Percentiles rank a stretch among this genome's conserved stretches.
Evolutionary conservation across 2,113 vertebrate species (phyloP).

Genomic region (Grallaria varia): DNA sequence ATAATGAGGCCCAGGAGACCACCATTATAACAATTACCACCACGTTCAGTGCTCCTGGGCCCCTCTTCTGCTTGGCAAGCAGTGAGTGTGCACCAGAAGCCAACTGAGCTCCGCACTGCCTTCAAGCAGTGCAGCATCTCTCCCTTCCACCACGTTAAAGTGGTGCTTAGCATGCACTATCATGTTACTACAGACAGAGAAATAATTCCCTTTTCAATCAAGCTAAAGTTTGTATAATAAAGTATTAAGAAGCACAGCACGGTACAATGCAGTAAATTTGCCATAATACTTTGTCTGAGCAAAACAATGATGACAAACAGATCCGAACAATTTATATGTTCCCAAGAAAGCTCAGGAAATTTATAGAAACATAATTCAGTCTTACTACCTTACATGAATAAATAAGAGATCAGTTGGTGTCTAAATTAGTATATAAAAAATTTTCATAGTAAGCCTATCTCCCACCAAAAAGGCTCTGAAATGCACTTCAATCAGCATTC

Average conservation of each 20-base stretch:
- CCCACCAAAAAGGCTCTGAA: background rate
- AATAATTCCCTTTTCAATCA: background rate
- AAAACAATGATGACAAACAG: slow-evolving; percentile 18
- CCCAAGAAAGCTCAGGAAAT: background rate
- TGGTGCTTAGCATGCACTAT: background rate
- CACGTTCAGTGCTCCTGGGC: background rate
- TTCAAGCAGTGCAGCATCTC: background rate
- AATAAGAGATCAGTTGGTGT: slow-evolving; percentile 5
- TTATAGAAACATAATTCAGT: slow-evolving; percentile 11
- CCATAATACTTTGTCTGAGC: background rate
- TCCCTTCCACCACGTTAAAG: background rate
- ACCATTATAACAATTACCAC: background rate
- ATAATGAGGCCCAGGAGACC: background rate
- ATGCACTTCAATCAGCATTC: background rate
- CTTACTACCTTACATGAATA: background rate
- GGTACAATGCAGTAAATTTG: background rate
- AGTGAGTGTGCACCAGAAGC: fast-evolving
- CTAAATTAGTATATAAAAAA: background rate
- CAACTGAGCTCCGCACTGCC: background rate
- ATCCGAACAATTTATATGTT: background rate
- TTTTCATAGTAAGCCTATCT: background rate
- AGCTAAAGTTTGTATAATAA: background rate
- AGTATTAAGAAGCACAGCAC: background rate
- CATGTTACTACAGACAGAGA: background rate
- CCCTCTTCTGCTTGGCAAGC: background rate